Evolutionary conservation across 2,113 vertebrate genomes (phyloP).

Genomic region (Triplophysa tibetana): DNA sequence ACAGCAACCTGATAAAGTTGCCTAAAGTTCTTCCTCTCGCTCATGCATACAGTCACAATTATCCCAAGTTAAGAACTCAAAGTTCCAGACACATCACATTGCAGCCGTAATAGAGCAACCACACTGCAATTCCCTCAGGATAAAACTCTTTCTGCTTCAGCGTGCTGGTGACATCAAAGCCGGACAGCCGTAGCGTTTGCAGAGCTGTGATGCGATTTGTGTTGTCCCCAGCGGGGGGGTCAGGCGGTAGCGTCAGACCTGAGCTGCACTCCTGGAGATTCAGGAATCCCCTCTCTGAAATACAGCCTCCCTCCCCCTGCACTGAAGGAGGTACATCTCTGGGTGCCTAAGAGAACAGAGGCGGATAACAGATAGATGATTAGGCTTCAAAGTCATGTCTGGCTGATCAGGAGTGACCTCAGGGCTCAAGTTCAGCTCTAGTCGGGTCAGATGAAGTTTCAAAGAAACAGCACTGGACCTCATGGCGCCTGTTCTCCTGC

Average conservation of each 20-base stretch:
- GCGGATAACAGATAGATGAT: conserved; percentile 5
- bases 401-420: not conserved
- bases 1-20: too few species aligned
- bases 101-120: not conserved
- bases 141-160: conserved; percentile 1
- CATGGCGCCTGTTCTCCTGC: not conserved
- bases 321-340: not conserved
- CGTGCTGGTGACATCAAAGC: conserved; percentile 28
- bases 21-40: not conserved
- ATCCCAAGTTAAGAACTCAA: not conserved
- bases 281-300: conserved; percentile 1
- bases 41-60: not conserved
- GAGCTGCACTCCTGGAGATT: not conserved
- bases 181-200: not conserved
- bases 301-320: not conserved
- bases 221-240: conserved; percentile 2
- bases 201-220: conserved; percentile 28
- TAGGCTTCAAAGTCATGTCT: not conserved
- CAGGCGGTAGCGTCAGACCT: not conserved
- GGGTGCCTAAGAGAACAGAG: not conserved
- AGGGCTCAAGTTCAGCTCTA: conserved; percentile 6
- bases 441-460: not conserved
- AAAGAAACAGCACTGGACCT: not conserved
- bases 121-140: conserved; percentile 14
- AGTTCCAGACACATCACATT: conserved; percentile 12